Evolutionary conservation across 1,140 invertebrate species (phyloP).

Genomic region (Helicoverpa zea): DNA sequence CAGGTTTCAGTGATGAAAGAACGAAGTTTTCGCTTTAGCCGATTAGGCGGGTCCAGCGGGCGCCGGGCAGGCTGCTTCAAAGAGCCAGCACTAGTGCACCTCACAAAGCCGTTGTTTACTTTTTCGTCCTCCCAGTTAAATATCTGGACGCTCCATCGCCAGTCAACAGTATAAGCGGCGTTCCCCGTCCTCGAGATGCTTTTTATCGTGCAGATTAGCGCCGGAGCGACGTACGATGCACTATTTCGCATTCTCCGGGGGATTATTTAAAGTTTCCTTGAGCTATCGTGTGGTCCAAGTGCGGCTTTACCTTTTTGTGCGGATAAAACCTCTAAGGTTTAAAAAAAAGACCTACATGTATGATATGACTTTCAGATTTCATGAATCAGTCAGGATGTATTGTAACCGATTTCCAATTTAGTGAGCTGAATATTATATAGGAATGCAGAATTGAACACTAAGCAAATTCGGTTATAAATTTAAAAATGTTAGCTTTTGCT

Average conservation of each 20-base stretch:
- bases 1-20: constrained; percentile 38
- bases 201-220: constrained; percentile 67
- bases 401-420: too few species aligned
- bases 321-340: constrained; percentile 18
- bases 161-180: constrained; percentile 62
- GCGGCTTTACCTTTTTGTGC: constrained; percentile 54
- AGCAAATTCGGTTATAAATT: too few species aligned
- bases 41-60: constrained; percentile 53
- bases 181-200: constrained; percentile 52
- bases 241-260: constrained; percentile 61
- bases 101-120: constrained; percentile 65
- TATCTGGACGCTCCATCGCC: constrained; percentile 67
- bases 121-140: constrained; percentile 61
- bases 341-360: background rate
- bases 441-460: too few species aligned
- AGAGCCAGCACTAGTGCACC: constrained; percentile 51
- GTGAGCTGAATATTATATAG: too few species aligned
- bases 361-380: too few species aligned
- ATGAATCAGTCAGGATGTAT: too few species aligned
- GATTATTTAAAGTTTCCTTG: constrained; percentile 64
- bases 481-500: too few species aligned
- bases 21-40: constrained; percentile 57
- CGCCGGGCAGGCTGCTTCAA: constrained; percentile 53
- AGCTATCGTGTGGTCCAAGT: constrained; percentile 37
- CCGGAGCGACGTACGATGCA: constrained; percentile 57